Base-by-base conservation (phyloP, 2,888 invertebrate genomes). In the Ectemnius continuus region DNA sequence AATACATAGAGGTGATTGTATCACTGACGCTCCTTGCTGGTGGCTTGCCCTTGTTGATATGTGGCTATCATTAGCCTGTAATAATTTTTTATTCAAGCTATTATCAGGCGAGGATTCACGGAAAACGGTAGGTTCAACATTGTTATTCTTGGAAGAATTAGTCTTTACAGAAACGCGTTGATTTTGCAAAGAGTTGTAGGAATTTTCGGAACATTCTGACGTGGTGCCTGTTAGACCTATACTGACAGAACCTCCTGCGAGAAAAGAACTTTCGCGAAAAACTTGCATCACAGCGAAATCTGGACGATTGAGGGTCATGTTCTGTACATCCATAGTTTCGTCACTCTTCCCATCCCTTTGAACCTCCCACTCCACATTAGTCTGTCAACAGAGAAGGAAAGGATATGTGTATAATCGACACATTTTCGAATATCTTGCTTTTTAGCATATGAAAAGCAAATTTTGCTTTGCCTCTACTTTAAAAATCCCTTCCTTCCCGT, bases 301-400 rank as follows among this genome's bases (percentile, higher is more conserved):
- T 85, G 82, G 82, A 84, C 81, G 82, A 85, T 84, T 83, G 83
- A 85, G 79, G 80, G 85, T 81, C 84, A 85, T 82, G 83, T 84
- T 84, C 86, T 85, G 85, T 80, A 84, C 83, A 86, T 88, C 89
- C 88, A 86, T 84, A 85, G 87, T 89, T 87, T 91, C 88, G 88
- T 91, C 91, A 88, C 88, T 88, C 88, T 89, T 90, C 89, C 90
- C 86, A 89, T 90, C 91, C 89, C 91, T 91, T 75, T 86, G 88
- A 86, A 87, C 83, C 88, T 91, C 92, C 92, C 92, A 92, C 91
- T 91, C 91, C 90, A 89, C 84, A 90, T 88, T 91, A 86, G 91
- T 93, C 94, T 94, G 94, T 93, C 93, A 93, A 94, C 93, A 94
- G 93, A 94, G 93, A 93, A 93, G 93, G 93, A 93, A 93, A 93